Percentiles rank a stretch among this genome's conserved stretches.
These are phyloP conservation scores for Moxostoma hubbsi DNA, from an alignment of 2,797 vertebrate species.

Conservation along the genomic window DNA sequence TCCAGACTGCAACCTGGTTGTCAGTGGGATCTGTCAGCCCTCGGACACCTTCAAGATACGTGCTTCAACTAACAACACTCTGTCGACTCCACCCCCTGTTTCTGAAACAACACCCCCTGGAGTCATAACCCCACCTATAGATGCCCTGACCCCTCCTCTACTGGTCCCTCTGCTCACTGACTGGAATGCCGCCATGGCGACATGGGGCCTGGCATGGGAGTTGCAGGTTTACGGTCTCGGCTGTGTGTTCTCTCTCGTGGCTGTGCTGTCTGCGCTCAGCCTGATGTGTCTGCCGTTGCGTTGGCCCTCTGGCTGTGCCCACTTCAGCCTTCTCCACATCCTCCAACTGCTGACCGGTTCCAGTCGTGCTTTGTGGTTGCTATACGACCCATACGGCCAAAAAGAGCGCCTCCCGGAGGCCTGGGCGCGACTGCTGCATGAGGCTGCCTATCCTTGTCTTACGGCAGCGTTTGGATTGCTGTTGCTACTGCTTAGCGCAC, in stretches of 20 bases:
- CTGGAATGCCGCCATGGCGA: slow-evolving; percentile 85
- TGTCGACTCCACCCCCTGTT: slow-evolving; percentile 34
- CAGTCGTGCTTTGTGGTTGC: slow-evolving; percentile 81
- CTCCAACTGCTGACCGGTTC: slow-evolving; percentile 80
- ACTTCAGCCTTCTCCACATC: slow-evolving; percentile 78
- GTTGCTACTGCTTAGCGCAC: slow-evolving; percentile 81
- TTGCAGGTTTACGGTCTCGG: slow-evolving; percentile 86
- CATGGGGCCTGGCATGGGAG: slow-evolving; percentile 91
- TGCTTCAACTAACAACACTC: slow-evolving; percentile 42
- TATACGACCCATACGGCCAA: slow-evolving; percentile 86
- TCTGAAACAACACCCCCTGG: slow-evolving; percentile 59
- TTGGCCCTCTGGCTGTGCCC: slow-evolving; percentile 79
- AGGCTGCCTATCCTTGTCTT: slow-evolving; percentile 85
- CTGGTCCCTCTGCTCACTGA: slow-evolving; percentile 82
- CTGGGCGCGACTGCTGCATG: slow-evolving; percentile 80
- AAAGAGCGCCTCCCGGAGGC: slow-evolving; percentile 80
- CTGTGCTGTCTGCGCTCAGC: slow-evolving; percentile 79
- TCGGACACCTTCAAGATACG: slow-evolving; percentile 66
- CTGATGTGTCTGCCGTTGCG: slow-evolving; percentile 81
- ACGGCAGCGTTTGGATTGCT: slow-evolving; percentile 82
- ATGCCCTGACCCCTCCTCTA: slow-evolving; percentile 68
- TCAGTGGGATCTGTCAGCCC: slow-evolving; percentile 70
- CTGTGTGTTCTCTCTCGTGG: slow-evolving; percentile 80
- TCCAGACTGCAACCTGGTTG: slow-evolving; percentile 63
- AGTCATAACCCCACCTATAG: slow-evolving; percentile 57